Evolutionary conservation across 2,888 invertebrate genomes (phyloP).

Genomic region (Cosmopolites sordidus): DNA sequence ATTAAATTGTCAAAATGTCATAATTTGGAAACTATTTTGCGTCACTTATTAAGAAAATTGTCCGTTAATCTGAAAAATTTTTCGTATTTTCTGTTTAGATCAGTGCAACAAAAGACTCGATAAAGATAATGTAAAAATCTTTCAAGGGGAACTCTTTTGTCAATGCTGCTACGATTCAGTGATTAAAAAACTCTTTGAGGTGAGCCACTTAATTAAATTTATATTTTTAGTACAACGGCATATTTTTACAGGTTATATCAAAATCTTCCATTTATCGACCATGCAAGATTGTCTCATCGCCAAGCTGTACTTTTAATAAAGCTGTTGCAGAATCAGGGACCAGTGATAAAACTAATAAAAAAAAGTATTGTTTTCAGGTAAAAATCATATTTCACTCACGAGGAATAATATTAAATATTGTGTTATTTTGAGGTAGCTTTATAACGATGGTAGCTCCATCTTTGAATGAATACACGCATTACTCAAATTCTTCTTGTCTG

Average conservation of each 20-base stretch:
- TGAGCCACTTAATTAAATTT: not conserved
- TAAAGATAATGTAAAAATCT: conserved; percentile 34
- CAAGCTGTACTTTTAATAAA: conserved; percentile 29
- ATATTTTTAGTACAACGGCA: not conserved
- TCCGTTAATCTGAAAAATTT: not conserved
- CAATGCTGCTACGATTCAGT: conserved; percentile 28
- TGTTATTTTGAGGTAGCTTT: too few relatives aligned
- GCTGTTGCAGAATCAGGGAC: conserved; percentile 11
- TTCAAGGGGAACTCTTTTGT: conserved; percentile 37
- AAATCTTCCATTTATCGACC: conserved; percentile 22
- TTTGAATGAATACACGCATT: too few relatives aligned
- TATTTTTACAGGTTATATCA: conserved; percentile 20
- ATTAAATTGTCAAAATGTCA: not conserved
- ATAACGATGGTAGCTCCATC: too few relatives aligned
- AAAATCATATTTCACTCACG: too few relatives aligned
- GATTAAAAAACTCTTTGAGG: conserved; percentile 29
- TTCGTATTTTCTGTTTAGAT: conserved; percentile 26
- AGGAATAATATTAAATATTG: too few relatives aligned
- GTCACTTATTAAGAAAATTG: not conserved
- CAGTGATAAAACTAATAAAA: conserved; percentile 11
- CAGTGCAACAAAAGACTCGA: conserved; percentile 32
- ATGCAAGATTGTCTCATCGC: conserved; percentile 30
- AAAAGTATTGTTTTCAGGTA: conserved; percentile 12
- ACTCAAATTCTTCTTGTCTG: too few relatives aligned
- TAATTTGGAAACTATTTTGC: not conserved